Evolutionary conservation across 2,113 vertebrate genomes (phyloP).

Genomic region (Rhodinocichla rosea): DNA sequence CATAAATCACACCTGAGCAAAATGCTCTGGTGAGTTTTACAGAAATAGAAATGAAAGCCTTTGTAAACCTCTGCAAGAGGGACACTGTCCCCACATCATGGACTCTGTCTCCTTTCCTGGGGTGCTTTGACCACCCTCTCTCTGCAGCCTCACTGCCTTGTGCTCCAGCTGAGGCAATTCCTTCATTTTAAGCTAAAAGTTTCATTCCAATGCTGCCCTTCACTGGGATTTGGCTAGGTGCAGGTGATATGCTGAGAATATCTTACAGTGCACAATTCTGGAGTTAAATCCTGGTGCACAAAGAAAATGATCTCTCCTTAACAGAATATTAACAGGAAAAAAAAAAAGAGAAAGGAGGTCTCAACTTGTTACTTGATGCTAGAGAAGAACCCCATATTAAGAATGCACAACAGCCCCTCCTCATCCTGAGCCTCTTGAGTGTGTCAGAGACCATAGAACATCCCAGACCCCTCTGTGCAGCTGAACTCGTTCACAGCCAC

Average conservation of each 20-base stretch:
- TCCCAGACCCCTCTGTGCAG: background rate
- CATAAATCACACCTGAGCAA: background rate
- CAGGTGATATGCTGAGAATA: background rate
- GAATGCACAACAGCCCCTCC: background rate
- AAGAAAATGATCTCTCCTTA: background rate
- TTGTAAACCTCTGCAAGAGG: background rate
- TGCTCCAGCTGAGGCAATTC: background rate
- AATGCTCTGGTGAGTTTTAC: background rate
- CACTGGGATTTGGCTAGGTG: background rate
- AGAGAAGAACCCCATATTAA: background rate
- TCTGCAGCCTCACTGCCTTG: background rate
- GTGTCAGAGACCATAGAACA: background rate
- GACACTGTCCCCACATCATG: background rate
- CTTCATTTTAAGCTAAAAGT: background rate
- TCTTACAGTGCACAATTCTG: background rate
- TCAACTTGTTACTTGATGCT: fast-evolving
- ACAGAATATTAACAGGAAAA: background rate
- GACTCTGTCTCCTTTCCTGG: background rate
- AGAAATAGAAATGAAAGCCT: background rate
- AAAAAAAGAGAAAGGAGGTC: background rate
- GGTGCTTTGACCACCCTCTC: background rate
- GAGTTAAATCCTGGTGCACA: background rate
- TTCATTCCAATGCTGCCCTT: background rate
- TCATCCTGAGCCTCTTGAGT: background rate
- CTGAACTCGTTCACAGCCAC: fast-evolving